Evolutionary conservation across 1,140 invertebrate genomes (phyloP), one percentile per base, ranked within the genome.

Genomic region (Aleiodes sp.): DNA sequence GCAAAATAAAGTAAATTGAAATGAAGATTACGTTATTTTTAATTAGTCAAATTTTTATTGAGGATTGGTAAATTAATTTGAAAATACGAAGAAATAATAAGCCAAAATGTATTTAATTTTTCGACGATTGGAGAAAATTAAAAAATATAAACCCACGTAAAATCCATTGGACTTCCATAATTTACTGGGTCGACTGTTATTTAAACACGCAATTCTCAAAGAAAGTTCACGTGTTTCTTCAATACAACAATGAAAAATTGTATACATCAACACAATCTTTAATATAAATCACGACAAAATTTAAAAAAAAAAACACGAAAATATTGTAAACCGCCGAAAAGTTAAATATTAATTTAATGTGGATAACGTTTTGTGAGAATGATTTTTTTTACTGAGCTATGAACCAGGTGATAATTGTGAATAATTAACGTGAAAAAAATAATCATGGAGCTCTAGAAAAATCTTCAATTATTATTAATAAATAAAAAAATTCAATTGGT

Each of bases 91-190:
- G 29, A 46, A 61, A 62, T 33, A 65, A 65, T 31, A 41, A 61
- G 62, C 37, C 64, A 33, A 52, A 52, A 52, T 52, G 46, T 52
- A 21, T 52, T 52, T 52, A 52, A 65, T 52, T 68, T 37, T 16
- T 68, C 57, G 70, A 74, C 33, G 28, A n/a, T n/a, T n/a, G n/a
- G n/a, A 52, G 46, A 52, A 52, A 52, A 24, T 52, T n/a, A n/a
- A n/a, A n/a, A n/a, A n/a, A n/a, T n/a, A n/a, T n/a, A n/a, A n/a
- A 56, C 41, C 29, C 37, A 56, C 21, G 59, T 24, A 46, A 72
- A 75, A 72, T 62, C 56, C 68, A 64, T 73, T 69, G 28, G 71
- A 74, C 73, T 78, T 76, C 71, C 75, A 76, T 77, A 67, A 65
- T 70, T 73, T 75, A 65, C 28, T 65, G 39, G 39, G 39, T 52